These are phyloP conservation scores for Phrixothrix hirtus DNA, from an alignment of 2,888 invertebrate genomes.

Conservation along the genomic window DNA sequence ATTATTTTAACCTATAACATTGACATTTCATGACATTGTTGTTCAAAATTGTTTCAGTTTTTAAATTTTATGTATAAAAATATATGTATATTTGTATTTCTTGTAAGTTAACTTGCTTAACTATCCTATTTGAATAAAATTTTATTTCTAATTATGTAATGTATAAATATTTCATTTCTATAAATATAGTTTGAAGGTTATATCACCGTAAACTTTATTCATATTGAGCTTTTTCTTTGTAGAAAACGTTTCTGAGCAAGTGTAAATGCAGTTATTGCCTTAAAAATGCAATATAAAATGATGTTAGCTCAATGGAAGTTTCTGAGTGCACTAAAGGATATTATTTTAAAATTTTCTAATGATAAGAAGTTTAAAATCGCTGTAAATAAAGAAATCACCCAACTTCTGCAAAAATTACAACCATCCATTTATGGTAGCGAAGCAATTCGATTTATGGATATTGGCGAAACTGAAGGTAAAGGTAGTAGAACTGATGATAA, in stretches of 20 bases:
- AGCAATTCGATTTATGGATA: conserved; percentile 45
- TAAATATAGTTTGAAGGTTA: too few relatives aligned
- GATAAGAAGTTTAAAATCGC: conserved; percentile 56
- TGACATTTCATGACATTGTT: too few relatives aligned
- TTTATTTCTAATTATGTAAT: not conserved
- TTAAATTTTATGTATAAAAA: too few relatives aligned
- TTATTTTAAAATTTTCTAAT: conserved; percentile 54
- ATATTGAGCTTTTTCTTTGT: too few relatives aligned
- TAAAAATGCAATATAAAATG: conserved; percentile 48
- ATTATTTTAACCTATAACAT: too few relatives aligned
- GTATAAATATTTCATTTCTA: too few relatives aligned
- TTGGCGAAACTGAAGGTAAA: conserved; percentile 20
- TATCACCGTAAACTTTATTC: too few relatives aligned
- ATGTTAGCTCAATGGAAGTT: conserved; percentile 57
- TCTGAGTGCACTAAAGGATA: conserved; percentile 56
- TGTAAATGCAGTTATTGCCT: conserved; percentile 38
- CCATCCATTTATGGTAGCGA: conserved; percentile 50
- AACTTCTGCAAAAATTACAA: conserved; percentile 58
- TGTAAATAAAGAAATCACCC: conserved; percentile 59
- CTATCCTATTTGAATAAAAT: too few relatives aligned
- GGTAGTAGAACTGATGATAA: conserved; percentile 1
- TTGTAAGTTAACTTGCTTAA: too few relatives aligned
- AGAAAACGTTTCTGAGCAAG: conserved; percentile 27
- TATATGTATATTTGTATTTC: too few relatives aligned
- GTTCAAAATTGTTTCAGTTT: too few relatives aligned